These are phyloP conservation scores for Ruditapes philippinarum DNA, from an alignment of 1,140 invertebrate genomes.

Conservation along the genomic window DNA sequence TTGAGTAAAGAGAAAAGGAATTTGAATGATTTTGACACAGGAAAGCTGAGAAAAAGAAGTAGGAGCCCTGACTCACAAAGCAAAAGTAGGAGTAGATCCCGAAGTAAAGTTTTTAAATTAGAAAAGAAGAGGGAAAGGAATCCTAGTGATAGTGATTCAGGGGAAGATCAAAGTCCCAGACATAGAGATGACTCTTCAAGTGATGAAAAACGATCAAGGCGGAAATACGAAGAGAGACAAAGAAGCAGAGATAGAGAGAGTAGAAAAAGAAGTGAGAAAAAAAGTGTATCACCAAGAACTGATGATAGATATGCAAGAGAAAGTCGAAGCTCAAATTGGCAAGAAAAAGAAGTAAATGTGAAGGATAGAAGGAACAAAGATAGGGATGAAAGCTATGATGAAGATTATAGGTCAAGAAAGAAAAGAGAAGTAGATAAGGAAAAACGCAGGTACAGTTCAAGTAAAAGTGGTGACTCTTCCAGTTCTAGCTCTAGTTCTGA, in stretches of 20 bases:
- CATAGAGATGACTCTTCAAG: background rate
- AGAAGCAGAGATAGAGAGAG: background rate
- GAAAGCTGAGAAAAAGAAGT: slow-evolving; percentile 23
- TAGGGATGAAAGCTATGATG: slow-evolving; percentile 38
- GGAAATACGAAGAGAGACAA: background rate
- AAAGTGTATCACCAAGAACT: background rate
- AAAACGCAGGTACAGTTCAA: slow-evolving; percentile 9
- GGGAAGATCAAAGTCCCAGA: background rate
- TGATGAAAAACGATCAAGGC: slow-evolving; percentile 12
- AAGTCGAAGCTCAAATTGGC: background rate
- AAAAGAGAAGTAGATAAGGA: slow-evolving; percentile 56
- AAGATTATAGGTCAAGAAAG: slow-evolving; percentile 48
- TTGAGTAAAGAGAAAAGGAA: slow-evolving; percentile 41
- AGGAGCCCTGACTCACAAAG: slow-evolving; percentile 34
- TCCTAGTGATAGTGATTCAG: slow-evolving; percentile 46
- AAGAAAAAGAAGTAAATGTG: background rate
- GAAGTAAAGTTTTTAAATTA: slow-evolving; percentile 34
- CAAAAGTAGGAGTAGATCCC: slow-evolving; percentile 52
- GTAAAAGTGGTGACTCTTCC: slow-evolving; percentile 5
- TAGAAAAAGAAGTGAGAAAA: background rate
- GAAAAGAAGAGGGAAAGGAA: slow-evolving; percentile 38
- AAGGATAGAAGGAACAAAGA: background rate
- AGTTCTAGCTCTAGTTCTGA: slow-evolving; percentile 53
- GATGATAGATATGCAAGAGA: background rate
- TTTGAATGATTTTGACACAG: background rate